These are phyloP conservation scores for Tapirus indicus DNA, from an alignment of 2,797 vertebrate genomes.

Conservation along the genomic window DNA sequence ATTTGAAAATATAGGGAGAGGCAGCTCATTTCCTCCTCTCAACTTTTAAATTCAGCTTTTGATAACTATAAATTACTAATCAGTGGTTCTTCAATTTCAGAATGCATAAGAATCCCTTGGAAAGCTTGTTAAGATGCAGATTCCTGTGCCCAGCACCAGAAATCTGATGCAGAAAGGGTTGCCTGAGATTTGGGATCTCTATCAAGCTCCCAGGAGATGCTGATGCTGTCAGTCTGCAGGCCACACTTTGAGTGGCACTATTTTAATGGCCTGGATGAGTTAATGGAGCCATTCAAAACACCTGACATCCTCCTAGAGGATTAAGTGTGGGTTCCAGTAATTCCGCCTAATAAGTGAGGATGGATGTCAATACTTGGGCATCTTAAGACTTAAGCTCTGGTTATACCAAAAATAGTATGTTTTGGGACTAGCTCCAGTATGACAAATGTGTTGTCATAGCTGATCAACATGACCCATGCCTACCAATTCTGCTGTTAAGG, in stretches of 20 bases:
- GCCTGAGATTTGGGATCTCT: not conserved
- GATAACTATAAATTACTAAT: not conserved
- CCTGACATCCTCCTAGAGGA: not conserved
- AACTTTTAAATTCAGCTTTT: conserved; percentile 16
- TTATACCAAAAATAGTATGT: not conserved
- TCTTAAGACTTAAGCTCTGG: conserved; percentile 30
- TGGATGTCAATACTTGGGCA: not conserved
- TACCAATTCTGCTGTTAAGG: conserved; percentile 19
- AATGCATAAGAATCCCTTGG: not conserved
- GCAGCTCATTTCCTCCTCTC: not conserved
- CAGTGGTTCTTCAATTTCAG: not conserved
- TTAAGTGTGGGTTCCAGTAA: not conserved
- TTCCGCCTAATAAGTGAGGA: not conserved
- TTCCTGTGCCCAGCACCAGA: not conserved
- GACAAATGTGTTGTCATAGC: conserved; percentile 37
- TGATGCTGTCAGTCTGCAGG: not conserved
- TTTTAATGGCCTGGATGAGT: not conserved
- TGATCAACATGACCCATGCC: not conserved
- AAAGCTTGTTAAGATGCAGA: not conserved
- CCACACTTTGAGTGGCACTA: not conserved
- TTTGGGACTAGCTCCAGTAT: not conserved
- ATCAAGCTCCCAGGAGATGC: not conserved
- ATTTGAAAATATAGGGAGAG: conserved; percentile 40
- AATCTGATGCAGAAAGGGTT: not conserved
- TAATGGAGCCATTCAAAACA: conserved; percentile 9